Base-by-base conservation (phyloP, 2,797 vertebrate genomes). In the Ceryle rudis region DNA sequence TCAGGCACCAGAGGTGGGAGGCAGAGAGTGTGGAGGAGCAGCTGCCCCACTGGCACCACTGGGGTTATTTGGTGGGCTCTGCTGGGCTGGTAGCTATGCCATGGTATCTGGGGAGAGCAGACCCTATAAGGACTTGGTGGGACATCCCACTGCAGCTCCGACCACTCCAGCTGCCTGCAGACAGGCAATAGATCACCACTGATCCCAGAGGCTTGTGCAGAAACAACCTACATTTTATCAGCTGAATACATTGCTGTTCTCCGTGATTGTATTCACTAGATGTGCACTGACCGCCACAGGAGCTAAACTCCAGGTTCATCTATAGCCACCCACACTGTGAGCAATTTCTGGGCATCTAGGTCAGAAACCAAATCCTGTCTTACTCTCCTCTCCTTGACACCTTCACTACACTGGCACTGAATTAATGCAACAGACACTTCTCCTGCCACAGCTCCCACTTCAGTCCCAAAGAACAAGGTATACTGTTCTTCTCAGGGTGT, bases 301-400 rank as follows among this genome's bases (percentile, higher is more conserved):
- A 93, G 3, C 39, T 58, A 39, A 62, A 62, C 8, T 35, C 64
- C 52, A 77, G 70, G 42, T 28, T 87, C 19, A 39, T 25, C 41
- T 0, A 0, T 10, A 77, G 55, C 29, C 69, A 64, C 17, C 22
- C 26, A 35, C 19, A 66, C 28, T 6, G 4, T 6, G 21, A 70
- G 29, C 29, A 80, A 10, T 16, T 87, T 60, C 71, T 85, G 39
- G 25, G 51, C 28, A 25, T 42, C 54, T 41, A 25, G 62, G 39
- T 33, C 5, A 0, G 72, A 93, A 97, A 88, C 42, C 0, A 0
- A 88, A 49, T 33, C 81, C 35, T 39, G 14, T 77, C 41, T 85
- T 71, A 46, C 37, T 26, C 25, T 39, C 7, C 13, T 22, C 47
- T 77, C 52, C 42, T 70, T 82, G 44, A 60, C n/a, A 64, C n/a